Evolutionary conservation across 2,113 vertebrate genomes (phyloP).

Genomic region (Carassius carassius): DNA sequence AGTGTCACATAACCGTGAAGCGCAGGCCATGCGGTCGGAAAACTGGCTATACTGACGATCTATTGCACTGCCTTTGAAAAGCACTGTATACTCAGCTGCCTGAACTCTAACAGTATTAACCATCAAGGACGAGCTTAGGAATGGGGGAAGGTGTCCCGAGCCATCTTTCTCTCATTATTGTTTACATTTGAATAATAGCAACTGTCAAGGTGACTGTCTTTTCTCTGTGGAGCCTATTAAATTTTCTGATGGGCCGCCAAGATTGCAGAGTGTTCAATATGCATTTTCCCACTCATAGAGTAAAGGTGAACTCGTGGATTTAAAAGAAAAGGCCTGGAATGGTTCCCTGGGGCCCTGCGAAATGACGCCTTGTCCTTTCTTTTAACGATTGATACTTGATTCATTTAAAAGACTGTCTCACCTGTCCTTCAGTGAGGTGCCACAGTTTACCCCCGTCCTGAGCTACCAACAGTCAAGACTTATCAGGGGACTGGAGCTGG

Average conservation of each 20-base stretch:
- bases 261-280: conserved; percentile 68
- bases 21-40: conserved; percentile 33
- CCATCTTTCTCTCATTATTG: conserved; percentile 69
- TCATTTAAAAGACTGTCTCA: conserved; percentile 18
- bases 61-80: not conserved
- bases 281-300: conserved; percentile 24
- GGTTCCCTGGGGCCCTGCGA: conserved; percentile 5
- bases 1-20: conserved; percentile 41
- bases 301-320: conserved; percentile 53
- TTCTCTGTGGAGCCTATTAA: conserved; percentile 80
- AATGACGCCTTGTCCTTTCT: conserved; percentile 15
- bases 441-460: not conserved
- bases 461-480: not conserved
- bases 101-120: conserved; percentile 39
- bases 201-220: conserved; percentile 78
- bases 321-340: conserved; percentile 58
- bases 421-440: not conserved
- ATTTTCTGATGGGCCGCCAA: conserved; percentile 87
- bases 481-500: not conserved
- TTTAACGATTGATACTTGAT: conserved; percentile 37
- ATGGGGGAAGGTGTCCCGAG: conserved; percentile 48
- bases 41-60: conserved; percentile 24
- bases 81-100: conserved; percentile 1
- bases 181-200: conserved; percentile 87
- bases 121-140: conserved; percentile 35